Conservation (phyloP, 2,797 vertebrate species). For the Spea hammondii region DNA sequence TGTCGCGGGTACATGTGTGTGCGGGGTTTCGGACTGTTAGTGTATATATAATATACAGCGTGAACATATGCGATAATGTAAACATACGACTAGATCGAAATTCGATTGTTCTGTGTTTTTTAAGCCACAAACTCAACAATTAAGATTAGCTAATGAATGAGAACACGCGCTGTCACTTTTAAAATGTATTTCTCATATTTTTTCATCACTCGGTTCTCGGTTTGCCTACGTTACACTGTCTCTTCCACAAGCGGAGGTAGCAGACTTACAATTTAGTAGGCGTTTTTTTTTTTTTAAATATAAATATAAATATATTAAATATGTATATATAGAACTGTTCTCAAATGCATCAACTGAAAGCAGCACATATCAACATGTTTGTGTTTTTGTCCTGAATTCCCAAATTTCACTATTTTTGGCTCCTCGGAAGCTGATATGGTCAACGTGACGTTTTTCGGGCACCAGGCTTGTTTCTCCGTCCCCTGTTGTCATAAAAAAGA, state of each 20-base stretch:
- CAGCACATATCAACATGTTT: not conserved
- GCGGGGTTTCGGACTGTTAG: not conserved
- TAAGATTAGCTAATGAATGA: not conserved
- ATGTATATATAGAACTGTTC: not conserved
- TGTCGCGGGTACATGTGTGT: not conserved
- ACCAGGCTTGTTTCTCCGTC: not conserved
- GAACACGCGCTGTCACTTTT: not conserved
- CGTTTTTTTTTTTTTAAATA: not conserved
- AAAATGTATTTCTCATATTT: not conserved
- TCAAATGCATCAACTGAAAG: not conserved
- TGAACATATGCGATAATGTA: not conserved
- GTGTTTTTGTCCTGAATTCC: constrained; percentile 17
- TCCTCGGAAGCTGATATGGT: constrained; percentile 10
- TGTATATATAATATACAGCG: not conserved
- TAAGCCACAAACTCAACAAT: not conserved
- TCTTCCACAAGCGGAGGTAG: constrained; percentile 2
- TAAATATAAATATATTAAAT: not conserved
- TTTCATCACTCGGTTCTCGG: not conserved
- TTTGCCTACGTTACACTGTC: not conserved
- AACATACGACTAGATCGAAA: not conserved
- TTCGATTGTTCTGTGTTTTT: not conserved
- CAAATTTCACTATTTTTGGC: constrained; percentile 7
- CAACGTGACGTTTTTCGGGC: not conserved
- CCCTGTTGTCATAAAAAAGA: not conserved
- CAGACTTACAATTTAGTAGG: not conserved